Evolutionary conservation across 2,888 invertebrate genomes (phyloP).

Genomic region (Drosophila heteroneura): DNA sequence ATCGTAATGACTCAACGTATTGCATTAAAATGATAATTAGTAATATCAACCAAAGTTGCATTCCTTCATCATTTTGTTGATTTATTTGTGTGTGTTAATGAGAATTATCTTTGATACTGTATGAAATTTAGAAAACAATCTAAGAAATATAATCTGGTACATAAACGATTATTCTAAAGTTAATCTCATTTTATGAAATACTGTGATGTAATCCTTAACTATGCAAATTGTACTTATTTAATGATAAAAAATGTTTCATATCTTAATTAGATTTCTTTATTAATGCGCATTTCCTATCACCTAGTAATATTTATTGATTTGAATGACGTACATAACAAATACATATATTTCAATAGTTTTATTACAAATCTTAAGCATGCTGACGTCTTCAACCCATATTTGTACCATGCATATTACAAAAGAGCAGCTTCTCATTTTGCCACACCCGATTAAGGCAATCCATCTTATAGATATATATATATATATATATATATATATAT

Average conservation of each 20-base stretch:
- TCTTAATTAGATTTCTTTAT: background rate
- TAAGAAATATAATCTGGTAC: background rate
- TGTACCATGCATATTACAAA: constrained; percentile 21
- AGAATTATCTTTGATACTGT: background rate
- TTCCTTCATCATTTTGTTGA: background rate
- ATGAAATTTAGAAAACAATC: background rate
- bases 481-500: background rate
- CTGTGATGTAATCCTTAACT: background rate
- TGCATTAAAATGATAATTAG: background rate
- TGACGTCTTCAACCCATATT: constrained; percentile 19
- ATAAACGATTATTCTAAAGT: background rate
- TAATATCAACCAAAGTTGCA: constrained; percentile 14
- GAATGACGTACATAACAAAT: background rate
- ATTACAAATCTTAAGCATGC: constrained; percentile 15
- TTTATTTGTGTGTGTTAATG: background rate
- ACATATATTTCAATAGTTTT: background rate
- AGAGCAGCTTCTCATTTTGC: background rate
- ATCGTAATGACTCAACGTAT: constrained; percentile 30
- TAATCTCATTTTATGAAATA: background rate
- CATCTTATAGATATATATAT: background rate
- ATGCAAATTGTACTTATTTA: background rate
- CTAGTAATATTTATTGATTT: background rate
- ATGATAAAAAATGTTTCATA: background rate
- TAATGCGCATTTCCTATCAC: background rate
- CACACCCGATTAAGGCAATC: constrained; percentile 1